Evolutionary conservation across 1,140 invertebrate genomes (phyloP), one percentile per base, ranked within the genome.

Genomic region (Carcinoscorpius rotundicauda): DNA sequence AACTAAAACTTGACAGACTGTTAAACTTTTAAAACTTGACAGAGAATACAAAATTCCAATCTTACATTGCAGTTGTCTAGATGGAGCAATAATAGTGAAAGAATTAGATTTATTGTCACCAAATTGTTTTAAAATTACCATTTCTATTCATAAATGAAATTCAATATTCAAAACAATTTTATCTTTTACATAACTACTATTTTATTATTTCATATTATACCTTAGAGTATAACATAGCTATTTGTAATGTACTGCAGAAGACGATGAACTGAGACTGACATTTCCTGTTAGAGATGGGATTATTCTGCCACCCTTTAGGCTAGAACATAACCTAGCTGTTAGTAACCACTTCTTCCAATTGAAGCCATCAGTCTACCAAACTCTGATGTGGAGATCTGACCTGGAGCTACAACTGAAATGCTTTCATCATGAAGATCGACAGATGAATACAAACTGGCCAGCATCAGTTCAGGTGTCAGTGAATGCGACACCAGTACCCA

Each of bases 381-480:
- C 92, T 59, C 81, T 97, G 68, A 91, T 93, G 86, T 93, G 89
- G 87, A 87, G 92, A 82, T 65, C 87, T 69, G 88, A 91, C 77
- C 79, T 91, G 71, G 88, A 91, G 77, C 80, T 92, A 71, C 88
- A 91, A 79, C 79, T 97, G 57, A 97, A 97, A 80, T 96, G 93
- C 83, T 97, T 97, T 82, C 92, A 96, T 75, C 92, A 96, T 75
- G 92, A 97, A 76, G 93, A 97, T 76, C 81, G 90, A 70, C 88
- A 90, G 77, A 93, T 94, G 91, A 94, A 93, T 78, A 95, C 93
- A 9, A 97, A 97, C 78, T 97, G 93, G 93, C 93, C 93, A 60
- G 89, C 90, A 52, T 78, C 77, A 48, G 78, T 80, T 5, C 78
- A 78, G 5, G 77, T 80, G 58, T 92, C 88, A 76, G 93, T 89